Evolutionary conservation across 2,113 vertebrate genomes (phyloP).

Genomic region (Chascanopsetta lugubris): DNA sequence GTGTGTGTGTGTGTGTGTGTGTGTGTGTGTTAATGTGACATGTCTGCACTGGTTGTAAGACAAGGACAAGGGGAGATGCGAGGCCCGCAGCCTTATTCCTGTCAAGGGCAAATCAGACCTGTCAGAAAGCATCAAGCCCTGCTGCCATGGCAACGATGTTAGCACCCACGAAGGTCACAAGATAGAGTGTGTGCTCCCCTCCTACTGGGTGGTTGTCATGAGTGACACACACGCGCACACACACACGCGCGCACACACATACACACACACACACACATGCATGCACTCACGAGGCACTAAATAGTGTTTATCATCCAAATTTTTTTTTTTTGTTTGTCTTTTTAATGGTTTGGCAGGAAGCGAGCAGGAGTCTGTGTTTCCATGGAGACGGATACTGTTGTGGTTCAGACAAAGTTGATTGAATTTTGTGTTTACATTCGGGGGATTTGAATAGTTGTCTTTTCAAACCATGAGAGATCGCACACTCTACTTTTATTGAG

Average conservation of each 20-base stretch:
- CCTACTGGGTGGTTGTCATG: slow-evolving; percentile 70
- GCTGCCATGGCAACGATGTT: slow-evolving; percentile 78
- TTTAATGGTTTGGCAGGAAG: slow-evolving; percentile 18
- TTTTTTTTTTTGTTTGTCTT: slow-evolving; percentile 9
- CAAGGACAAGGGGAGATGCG: slow-evolving; percentile 54
- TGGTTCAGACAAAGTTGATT: slow-evolving; percentile 49
- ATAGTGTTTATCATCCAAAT: slow-evolving; percentile 36
- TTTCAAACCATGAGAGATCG: slow-evolving; percentile 42
- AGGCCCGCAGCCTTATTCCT: slow-evolving; percentile 64
- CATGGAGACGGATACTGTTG: slow-evolving; percentile 41
- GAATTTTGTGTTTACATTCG: slow-evolving; percentile 54
- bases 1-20: slow-evolving; percentile 11
- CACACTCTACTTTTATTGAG: slow-evolving; percentile 59
- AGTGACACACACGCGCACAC: slow-evolving; percentile 22
- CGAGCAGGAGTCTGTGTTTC: slow-evolving; percentile 30
- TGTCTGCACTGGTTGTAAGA: slow-evolving; percentile 36
- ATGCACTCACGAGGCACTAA: slow-evolving; percentile 37
- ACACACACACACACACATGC: slow-evolving; percentile 29
- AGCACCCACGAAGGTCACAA: slow-evolving; percentile 76
- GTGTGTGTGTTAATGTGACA: slow-evolving; percentile 14
- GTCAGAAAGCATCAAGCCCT: slow-evolving; percentile 76
- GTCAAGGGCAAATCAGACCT: slow-evolving; percentile 78
- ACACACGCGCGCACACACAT: slow-evolving; percentile 17
- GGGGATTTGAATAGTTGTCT: slow-evolving; percentile 34
- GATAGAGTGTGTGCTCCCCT: slow-evolving; percentile 70